Percentiles rank a stretch among this genome's conserved stretches.
phyloP scores from a whole-genome alignment of 2,797 vertebrate genomes.

The Pangasius krempfi region DNA sequence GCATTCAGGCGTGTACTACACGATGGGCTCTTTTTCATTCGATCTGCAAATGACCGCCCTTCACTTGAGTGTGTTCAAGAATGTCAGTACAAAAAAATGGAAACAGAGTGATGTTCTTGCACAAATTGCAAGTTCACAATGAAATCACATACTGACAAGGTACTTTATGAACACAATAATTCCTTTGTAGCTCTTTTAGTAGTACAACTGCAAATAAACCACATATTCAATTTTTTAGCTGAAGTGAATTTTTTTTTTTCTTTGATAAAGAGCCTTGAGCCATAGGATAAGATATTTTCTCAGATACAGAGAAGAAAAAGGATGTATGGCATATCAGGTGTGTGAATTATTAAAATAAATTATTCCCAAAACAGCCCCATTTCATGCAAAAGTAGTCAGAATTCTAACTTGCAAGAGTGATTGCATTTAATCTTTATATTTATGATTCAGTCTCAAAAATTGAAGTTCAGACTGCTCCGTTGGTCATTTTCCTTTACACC shows the following conservation, averaged over 20 bases:
- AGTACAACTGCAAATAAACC: neutral
- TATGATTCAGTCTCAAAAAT: neutral
- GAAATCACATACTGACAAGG: neutral
- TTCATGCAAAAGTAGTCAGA: neutral
- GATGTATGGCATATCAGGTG: neutral
- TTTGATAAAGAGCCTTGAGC: neutral
- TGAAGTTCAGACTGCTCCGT: neutral
- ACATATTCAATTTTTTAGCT: neutral
- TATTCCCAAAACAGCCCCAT: neutral
- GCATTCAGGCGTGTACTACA: neutral
- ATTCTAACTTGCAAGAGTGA: neutral
- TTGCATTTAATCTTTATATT: neutral
- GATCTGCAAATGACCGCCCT: neutral
- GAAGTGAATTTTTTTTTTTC: neutral
- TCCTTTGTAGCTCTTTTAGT: neutral
- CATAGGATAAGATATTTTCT: neutral
- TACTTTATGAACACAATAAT: neutral
- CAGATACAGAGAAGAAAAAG: neutral
- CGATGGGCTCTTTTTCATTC: neutral
- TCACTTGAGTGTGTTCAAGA: neutral
- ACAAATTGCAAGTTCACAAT: constrained; percentile 1
- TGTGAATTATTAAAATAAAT: neutral
- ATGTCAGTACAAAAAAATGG: neutral
- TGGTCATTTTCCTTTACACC: neutral
- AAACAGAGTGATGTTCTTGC: neutral